phyloP scores from a whole-genome alignment of 2,888 invertebrate species.

The Pachliopta kotzebuea region DNA sequence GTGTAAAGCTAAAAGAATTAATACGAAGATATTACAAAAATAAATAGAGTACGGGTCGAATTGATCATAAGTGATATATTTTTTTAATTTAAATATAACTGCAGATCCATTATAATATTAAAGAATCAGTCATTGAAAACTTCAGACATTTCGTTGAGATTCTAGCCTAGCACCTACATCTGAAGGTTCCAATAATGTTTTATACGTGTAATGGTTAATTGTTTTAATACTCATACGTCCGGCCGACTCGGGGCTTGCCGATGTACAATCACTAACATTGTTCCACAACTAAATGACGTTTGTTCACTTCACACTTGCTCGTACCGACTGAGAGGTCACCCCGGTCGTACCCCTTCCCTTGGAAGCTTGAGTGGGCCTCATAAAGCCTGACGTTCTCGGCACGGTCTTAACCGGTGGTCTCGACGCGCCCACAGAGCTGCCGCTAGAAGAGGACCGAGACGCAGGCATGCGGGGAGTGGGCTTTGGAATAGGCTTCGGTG shows the following conservation, averaged over 20 bases:
- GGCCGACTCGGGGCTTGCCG: constrained; percentile 2
- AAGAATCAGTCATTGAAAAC: constrained; percentile 74
- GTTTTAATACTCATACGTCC: constrained; percentile 35
- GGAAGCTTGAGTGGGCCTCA: constrained; percentile 93
- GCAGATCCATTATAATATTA: constrained; percentile 61
- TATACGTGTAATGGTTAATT: constrained; percentile 36
- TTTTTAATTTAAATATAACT: constrained; percentile 37
- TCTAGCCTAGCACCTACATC: constrained; percentile 62
- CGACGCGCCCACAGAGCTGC: constrained; percentile 73
- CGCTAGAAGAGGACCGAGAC: constrained; percentile 70
- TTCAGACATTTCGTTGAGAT: constrained; percentile 72
- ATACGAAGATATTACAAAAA: constrained; percentile 34
- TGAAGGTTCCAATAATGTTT: constrained; percentile 75
- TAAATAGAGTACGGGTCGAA: constrained; percentile 51
- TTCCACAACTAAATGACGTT: constrained; percentile 29
- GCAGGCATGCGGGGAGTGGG: constrained; percentile 66
- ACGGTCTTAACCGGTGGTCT: constrained; percentile 65
- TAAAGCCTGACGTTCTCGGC: constrained; percentile 83
- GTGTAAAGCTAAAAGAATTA: background rate
- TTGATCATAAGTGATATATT: constrained; percentile 26
- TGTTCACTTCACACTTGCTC: constrained; percentile 59
- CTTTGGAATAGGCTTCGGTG: constrained; percentile 75
- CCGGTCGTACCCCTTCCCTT: constrained; percentile 81
- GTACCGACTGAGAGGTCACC: constrained; percentile 49
- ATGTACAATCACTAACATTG: constrained; percentile 4